Evolutionary conservation across 92 coral and sea anemone genomes (phyloP).

Genomic region (Umimayanthus chanpuru): DNA sequence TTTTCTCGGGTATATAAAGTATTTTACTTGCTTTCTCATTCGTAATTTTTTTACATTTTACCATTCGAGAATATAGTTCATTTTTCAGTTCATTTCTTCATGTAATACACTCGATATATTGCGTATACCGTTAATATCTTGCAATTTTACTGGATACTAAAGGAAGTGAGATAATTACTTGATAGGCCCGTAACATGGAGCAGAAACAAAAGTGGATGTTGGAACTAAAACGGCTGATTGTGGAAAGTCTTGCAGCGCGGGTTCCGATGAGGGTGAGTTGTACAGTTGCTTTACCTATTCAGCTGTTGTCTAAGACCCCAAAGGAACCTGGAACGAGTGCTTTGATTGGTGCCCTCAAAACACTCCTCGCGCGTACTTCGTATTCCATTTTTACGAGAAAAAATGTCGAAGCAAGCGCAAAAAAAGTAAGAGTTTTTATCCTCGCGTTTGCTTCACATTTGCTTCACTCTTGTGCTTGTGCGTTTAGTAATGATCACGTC

Average conservation of each 20-base stretch:
- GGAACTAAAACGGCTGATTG: constrained; percentile 81
- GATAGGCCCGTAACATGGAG: constrained; percentile 86
- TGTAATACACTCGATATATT: too few species aligned
- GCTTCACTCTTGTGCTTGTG: too few species aligned
- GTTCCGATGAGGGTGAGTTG: constrained; percentile 75
- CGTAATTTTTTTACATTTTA: too few species aligned
- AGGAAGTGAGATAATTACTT: background rate
- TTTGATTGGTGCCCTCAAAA: too few species aligned
- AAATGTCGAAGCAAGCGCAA: too few species aligned
- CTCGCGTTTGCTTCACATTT: too few species aligned
- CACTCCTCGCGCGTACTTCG: too few species aligned
- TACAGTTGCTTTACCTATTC: background rate
- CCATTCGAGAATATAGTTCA: background rate
- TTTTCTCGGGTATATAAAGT: too few species aligned
- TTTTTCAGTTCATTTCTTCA: background rate
- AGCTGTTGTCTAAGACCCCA: background rate
- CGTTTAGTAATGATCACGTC: background rate
- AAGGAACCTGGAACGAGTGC: too few species aligned
- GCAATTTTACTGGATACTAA: background rate
- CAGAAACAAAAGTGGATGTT: constrained; percentile 86
- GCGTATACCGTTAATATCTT: background rate
- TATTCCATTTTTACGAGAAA: too few species aligned
- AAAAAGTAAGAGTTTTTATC: too few species aligned
- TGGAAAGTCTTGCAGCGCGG: constrained; percentile 84
- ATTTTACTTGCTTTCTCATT: too few species aligned